Percentiles rank a stretch among this genome's conserved stretches.
Conservation (phyloP, 2,113 vertebrate genomes). For the Lophius piscatorius region DNA sequence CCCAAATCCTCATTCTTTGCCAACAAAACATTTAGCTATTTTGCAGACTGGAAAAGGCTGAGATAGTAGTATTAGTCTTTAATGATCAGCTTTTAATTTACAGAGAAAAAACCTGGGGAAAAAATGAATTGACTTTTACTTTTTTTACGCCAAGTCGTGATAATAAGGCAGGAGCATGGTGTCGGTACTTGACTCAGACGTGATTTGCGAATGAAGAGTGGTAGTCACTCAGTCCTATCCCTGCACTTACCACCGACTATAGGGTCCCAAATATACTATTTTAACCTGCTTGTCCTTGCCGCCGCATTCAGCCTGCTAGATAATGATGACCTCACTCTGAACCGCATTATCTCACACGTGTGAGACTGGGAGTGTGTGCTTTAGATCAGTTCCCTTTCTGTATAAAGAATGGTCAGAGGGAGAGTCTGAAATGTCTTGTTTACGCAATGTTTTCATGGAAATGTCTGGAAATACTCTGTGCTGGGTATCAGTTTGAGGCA, state of each 20-base stretch:
- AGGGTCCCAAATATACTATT: conserved; percentile 7
- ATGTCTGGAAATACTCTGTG: conserved; percentile 3
- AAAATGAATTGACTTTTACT: no score
- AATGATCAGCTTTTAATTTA: neutral
- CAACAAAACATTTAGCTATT: neutral
- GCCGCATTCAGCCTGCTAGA: conserved; percentile 18
- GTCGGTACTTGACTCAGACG: conserved; percentile 2
- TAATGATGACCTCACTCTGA: conserved; percentile 50
- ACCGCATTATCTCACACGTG: conserved; percentile 16
- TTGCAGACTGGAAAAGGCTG: neutral
- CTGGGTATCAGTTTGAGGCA: conserved; percentile 2
- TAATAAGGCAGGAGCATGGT: conserved; percentile 1
- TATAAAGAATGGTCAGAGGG: conserved; percentile 24
- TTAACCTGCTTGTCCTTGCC: conserved; percentile 6
- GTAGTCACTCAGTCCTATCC: conserved; percentile 10
- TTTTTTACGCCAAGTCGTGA: neutral
- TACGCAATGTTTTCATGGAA: conserved; percentile 7
- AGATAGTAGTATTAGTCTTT: neutral
- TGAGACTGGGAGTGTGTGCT: conserved; percentile 50
- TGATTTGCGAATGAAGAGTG: neutral
- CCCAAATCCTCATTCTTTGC: neutral
- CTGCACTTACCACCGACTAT: conserved; percentile 5
- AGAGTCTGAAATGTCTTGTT: conserved; percentile 30
- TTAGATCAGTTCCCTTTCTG: conserved; percentile 54
- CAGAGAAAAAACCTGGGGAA: neutral